Evolutionary conservation across 2,113 vertebrate species (phyloP), one percentile per base, ranked within the genome.

Genomic region (Zingel zingel): DNA sequence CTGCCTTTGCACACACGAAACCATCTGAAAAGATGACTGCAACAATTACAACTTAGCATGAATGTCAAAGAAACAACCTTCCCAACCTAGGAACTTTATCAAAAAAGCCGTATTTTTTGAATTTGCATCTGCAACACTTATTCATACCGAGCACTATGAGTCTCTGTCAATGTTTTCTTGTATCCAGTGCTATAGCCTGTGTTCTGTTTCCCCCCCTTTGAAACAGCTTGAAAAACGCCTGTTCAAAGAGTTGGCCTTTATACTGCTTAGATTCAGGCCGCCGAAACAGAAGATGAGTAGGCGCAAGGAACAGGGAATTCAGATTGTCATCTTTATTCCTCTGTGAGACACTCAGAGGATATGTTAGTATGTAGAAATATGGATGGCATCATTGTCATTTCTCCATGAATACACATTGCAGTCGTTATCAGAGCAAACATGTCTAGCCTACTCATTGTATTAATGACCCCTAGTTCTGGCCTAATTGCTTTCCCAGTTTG

Each of bases 401-500:
- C 74, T 72, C 58, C 45, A 19, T 77, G 63, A 86, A 57, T 77
- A 74, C 81, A 76, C 74, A 83, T 72, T 58, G 71, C 39, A 39
- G 73, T 18, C 57, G 81, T 74, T 86, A 77, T 86, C 66, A 69
- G 74, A 78, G 75, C 61, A 80, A 85, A 85, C 85, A 70, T 50
- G 27, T 81, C 75, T 36, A 43, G 74, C 54, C 53, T 74, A 81
- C 84, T 87, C 76, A 27, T 69, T 70, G 79, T 74, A 84, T 89
- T 93, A 88, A 92, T 87, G 85, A 89, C 91, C 90, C 84, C 84
- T 73, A 45, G 86, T 84, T 79, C 67, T 77, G 78, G 65, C 88
- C 92, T 94, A 94, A 94, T 93, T 94, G 86, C 88, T 82, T 92
- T 90, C 66, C 77, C 75, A 79, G 82, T 89, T 88, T 90, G 85